Evolutionary conservation across 2,888 invertebrate genomes (phyloP).

Genomic region (Meliscaeva auricollis): DNA sequence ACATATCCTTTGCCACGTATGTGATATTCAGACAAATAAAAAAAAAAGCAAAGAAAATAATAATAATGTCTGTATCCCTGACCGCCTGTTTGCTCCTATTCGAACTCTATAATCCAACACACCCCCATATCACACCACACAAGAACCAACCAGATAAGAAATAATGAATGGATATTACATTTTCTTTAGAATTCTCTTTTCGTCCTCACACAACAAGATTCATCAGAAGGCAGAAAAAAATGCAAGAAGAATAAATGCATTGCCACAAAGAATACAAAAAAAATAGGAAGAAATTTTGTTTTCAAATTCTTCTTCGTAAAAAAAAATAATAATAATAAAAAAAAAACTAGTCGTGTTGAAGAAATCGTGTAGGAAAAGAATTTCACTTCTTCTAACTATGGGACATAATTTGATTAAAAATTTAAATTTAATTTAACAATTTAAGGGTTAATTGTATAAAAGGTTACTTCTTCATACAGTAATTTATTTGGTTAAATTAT

Average conservation of each 20-base stretch:
- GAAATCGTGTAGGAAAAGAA: background rate
- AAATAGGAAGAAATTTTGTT: conserved; percentile 30
- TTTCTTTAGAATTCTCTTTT: conserved; percentile 62
- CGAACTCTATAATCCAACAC: background rate
- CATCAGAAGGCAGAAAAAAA: background rate
- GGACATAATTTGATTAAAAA: background rate
- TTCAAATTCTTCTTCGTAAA: conserved; percentile 50
- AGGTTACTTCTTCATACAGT: too few relatives aligned
- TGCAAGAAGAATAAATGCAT: conserved; percentile 20
- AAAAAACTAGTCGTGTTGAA: too few relatives aligned
- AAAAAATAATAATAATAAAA: conserved; percentile 39
- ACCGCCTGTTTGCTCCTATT: conserved; percentile 18
- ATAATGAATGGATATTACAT: conserved; percentile 69
- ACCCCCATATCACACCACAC: background rate
- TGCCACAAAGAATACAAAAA: conserved; percentile 53
- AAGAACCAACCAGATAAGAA: conserved; percentile 48
- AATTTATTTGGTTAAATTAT: too few relatives aligned
- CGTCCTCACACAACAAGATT: background rate
- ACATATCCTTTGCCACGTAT: background rate
- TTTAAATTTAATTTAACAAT: background rate
- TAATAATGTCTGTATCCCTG: conserved; percentile 44
- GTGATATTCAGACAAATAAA: conserved; percentile 35
- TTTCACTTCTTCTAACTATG: background rate
- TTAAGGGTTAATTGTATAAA: too few relatives aligned
- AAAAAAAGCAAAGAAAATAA: background rate